Conservation (phyloP, 2,888 invertebrate species). For the Diarsia rubi region DNA sequence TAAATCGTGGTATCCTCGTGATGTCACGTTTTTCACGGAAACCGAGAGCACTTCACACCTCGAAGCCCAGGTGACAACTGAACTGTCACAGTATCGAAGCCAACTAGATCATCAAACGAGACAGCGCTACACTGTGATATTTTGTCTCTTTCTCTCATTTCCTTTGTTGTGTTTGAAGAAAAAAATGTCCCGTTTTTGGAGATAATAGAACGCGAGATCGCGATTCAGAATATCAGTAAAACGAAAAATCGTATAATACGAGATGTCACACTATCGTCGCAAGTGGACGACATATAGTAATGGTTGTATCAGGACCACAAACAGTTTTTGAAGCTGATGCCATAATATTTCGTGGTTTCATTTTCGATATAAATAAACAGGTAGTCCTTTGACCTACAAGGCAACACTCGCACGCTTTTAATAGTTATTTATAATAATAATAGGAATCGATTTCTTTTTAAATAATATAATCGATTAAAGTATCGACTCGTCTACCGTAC, state of each 20-base stretch:
- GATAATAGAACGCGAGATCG: slow-evolving; percentile 17
- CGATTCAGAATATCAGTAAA: slow-evolving; percentile 29
- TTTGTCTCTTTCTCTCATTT: slow-evolving; percentile 6
- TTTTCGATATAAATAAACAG: too few species aligned
- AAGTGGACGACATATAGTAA: slow-evolving; percentile 12
- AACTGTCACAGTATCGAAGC: slow-evolving; percentile 2
- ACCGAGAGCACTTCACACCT: slow-evolving; percentile 11
- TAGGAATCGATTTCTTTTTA: too few species aligned
- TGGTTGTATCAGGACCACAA: too few species aligned
- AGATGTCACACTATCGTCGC: slow-evolving; percentile 24
- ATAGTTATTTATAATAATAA: too few species aligned
- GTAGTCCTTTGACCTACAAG: too few species aligned
- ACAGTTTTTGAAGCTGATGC: too few species aligned
- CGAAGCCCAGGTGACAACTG: slow-evolving; percentile 2
- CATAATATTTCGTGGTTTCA: too few species aligned
- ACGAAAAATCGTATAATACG: slow-evolving; percentile 23
- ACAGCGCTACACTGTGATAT: slow-evolving; percentile 15
- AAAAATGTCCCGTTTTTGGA: slow-evolving; percentile 22
- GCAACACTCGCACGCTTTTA: too few species aligned
- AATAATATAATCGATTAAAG: too few species aligned
- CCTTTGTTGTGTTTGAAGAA: slow-evolving; percentile 7
- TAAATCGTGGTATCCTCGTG: slow-evolving; percentile 15
- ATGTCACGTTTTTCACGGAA: slow-evolving; percentile 14
- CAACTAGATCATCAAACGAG: slow-evolving; percentile 5
- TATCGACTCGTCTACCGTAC: too few species aligned